Evolutionary conservation across 2,113 vertebrate species (phyloP).

Genomic region (Onychorhynchus coronatus): DNA sequence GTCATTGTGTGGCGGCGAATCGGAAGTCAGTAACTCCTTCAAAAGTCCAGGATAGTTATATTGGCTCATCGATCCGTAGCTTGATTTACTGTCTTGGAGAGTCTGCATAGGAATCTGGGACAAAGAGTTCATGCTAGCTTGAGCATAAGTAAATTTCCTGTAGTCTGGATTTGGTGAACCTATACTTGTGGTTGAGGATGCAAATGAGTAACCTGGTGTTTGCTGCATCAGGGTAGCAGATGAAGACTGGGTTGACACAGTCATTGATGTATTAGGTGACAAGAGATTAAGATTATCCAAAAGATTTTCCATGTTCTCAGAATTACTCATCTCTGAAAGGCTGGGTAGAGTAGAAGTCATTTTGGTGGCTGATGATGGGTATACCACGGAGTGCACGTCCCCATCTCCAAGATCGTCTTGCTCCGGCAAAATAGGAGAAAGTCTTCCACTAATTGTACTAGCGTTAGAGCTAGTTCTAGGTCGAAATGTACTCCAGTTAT

Average conservation of each 20-base stretch:
- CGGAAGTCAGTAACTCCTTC: constrained; percentile 95
- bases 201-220: constrained; percentile 87
- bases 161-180: constrained; percentile 87
- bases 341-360: constrained; percentile 94
- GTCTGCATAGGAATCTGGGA: constrained; percentile 88
- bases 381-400: constrained; percentile 89
- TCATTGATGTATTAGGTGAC: constrained; percentile 85
- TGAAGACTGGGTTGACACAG: constrained; percentile 89
- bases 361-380: constrained; percentile 87
- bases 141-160: constrained; percentile 89
- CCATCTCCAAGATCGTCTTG: constrained; percentile 91
- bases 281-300: constrained; percentile 96
- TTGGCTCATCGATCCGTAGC: constrained; percentile 82
- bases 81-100: constrained; percentile 85
- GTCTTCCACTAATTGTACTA: constrained; percentile 92
- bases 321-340: constrained; percentile 92
- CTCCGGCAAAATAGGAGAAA: constrained; percentile 93
- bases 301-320: constrained; percentile 98
- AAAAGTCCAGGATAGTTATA: constrained; percentile 89
- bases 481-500: constrained; percentile 93
- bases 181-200: constrained; percentile 84
- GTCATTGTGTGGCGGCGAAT: constrained; percentile 88
- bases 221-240: constrained; percentile 90
- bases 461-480: constrained; percentile 95
- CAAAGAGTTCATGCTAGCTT: constrained; percentile 83